Conservation (phyloP, 2,888 invertebrate genomes). For the Drosophila borborema region DNA sequence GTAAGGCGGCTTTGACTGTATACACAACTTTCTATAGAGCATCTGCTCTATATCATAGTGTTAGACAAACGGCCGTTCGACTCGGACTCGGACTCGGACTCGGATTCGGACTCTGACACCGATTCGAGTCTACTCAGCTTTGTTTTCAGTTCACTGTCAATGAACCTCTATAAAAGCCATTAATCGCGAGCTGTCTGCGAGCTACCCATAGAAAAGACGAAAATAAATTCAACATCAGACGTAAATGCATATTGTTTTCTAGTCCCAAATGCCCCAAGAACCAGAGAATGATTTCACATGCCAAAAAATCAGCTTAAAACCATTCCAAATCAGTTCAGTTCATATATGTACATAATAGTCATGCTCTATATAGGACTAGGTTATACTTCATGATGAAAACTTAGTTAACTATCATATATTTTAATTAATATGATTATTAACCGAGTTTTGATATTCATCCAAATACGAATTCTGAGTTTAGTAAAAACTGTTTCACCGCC, state of each 20-base stretch:
- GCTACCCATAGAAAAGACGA: background rate
- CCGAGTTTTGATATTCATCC: background rate
- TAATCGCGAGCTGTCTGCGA: conserved; percentile 21
- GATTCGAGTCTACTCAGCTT: background rate
- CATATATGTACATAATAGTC: background rate
- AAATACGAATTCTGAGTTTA: too few species aligned
- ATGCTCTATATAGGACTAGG: too few species aligned
- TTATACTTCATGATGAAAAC: too few species aligned
- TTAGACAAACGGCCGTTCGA: conserved; percentile 40
- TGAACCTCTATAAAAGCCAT: conserved; percentile 55
- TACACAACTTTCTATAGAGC: background rate
- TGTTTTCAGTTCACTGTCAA: conserved; percentile 58
- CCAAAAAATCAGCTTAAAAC: background rate
- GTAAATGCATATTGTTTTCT: conserved; percentile 19
- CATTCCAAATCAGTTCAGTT: background rate
- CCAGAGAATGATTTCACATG: background rate
- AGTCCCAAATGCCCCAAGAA: conserved; percentile 40
- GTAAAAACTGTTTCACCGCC: too few species aligned
- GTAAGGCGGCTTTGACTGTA: background rate
- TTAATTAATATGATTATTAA: background rate
- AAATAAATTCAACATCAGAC: background rate
- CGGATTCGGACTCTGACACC: conserved; percentile 5
- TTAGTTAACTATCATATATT: too few species aligned
- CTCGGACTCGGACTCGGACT: background rate
- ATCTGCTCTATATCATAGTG: conserved; percentile 51